Percentiles rank a stretch among this genome's conserved stretches.
phyloP scores from a whole-genome alignment of 2,797 vertebrate species.

The Microctenopoma steveboyesi region DNA sequence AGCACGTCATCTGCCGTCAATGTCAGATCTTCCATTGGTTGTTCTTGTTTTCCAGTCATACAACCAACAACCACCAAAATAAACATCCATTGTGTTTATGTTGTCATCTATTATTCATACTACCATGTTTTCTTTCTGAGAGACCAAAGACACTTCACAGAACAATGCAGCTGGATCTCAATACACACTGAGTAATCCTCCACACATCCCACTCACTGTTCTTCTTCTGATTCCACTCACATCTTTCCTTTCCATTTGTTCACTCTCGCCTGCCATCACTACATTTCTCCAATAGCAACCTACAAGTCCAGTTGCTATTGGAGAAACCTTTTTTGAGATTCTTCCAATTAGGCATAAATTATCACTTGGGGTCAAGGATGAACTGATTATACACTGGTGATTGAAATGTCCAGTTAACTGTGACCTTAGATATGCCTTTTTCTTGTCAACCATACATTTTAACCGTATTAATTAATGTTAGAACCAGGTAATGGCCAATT shows the following conservation, averaged over 20 bases:
- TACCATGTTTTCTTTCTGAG: constrained; percentile 49
- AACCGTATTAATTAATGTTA: too few species aligned
- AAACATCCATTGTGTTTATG: constrained; percentile 40
- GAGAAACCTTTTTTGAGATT: too few species aligned
- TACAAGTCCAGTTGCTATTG: too few species aligned
- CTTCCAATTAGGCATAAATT: too few species aligned
- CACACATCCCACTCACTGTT: constrained; percentile 59
- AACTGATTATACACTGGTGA: too few species aligned
- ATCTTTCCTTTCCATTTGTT: constrained; percentile 25
- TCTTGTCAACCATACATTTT: too few species aligned
- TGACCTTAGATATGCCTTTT: too few species aligned
- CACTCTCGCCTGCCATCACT: neutral
- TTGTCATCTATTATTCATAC: constrained; percentile 66
- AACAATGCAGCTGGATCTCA: constrained; percentile 56
- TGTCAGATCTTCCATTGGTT: neutral
- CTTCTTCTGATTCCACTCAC: constrained; percentile 31
- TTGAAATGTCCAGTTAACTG: too few species aligned
- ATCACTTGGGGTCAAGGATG: too few species aligned
- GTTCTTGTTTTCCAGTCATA: constrained; percentile 9
- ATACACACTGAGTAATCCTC: constrained; percentile 57
- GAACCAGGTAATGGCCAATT: too few species aligned
- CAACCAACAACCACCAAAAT: constrained; percentile 39
- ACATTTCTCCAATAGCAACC: neutral
- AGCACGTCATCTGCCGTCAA: constrained; percentile 5
- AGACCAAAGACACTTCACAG: constrained; percentile 54